phyloP scores from a whole-genome alignment of 1,140 invertebrate genomes.

The Microplitis mediator region DNA sequence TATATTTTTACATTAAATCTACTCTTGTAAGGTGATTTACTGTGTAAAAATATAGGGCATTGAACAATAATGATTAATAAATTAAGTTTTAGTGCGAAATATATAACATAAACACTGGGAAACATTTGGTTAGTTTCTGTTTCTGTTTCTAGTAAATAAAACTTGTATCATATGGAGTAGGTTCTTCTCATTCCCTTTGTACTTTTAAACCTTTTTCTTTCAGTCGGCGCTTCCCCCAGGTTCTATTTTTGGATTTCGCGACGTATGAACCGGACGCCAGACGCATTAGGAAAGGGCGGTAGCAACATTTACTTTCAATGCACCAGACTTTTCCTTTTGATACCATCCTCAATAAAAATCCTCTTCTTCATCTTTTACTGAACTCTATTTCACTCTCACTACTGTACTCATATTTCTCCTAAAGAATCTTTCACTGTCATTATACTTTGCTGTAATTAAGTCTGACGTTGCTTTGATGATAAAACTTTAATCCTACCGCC shows the following conservation, averaged over 20 bases:
- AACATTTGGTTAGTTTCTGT: neutral
- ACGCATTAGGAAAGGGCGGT: constrained; percentile 14
- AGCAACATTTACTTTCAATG: constrained; percentile 13
- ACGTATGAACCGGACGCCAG: constrained; percentile 8
- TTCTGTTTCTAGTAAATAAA: neutral
- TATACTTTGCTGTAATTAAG: neutral
- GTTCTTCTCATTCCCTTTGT: neutral
- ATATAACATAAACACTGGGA: neutral
- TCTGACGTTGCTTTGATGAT: constrained; percentile 9
- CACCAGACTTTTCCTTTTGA: constrained; percentile 20
- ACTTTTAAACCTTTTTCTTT: constrained; percentile 6
- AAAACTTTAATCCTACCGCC: neutral
- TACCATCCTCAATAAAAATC: constrained; percentile 7
- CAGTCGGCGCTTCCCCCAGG: neutral
- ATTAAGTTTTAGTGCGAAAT: no score
- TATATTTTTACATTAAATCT: no score
- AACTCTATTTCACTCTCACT: neutral
- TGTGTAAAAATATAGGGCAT: no score
- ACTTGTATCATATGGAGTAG: neutral
- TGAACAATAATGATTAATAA: neutral
- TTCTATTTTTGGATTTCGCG: constrained; percentile 21
- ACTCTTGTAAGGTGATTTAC: no score
- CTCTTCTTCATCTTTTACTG: neutral
- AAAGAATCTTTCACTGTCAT: constrained; percentile 3
- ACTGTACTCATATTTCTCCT: neutral